These are phyloP conservation scores for Anoplophora glabripennis DNA, from an alignment of 1,140 invertebrate genomes.

Conservation along the genomic window DNA sequence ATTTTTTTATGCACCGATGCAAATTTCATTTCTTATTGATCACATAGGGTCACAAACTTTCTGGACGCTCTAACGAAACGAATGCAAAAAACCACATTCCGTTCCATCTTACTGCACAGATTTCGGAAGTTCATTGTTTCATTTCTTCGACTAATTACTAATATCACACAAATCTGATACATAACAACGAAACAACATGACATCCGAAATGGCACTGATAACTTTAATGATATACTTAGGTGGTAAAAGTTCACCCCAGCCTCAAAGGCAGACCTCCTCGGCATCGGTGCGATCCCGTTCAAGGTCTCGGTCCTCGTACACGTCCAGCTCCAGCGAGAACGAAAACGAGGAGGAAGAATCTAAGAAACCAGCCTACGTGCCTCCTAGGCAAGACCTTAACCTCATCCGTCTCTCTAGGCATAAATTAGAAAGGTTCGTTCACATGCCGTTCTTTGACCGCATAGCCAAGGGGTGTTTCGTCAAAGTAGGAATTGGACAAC, in stretches of 20 bases:
- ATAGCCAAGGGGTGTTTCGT: conserved; percentile 93
- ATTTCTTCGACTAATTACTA: too few species aligned
- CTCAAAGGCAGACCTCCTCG: conserved; percentile 29
- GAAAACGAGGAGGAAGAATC: conserved; percentile 48
- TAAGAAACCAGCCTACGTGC: conserved; percentile 40
- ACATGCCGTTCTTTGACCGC: conserved; percentile 91
- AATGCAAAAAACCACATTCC: too few species aligned
- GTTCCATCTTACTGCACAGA: too few species aligned
- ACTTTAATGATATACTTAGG: too few species aligned
- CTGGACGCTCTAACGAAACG: too few species aligned
- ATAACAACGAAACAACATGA: too few species aligned
- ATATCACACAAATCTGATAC: too few species aligned
- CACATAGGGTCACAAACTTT: too few species aligned
- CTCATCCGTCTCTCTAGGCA: conserved; percentile 85
- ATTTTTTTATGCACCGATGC: too few species aligned
- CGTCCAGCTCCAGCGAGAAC: conserved; percentile 52
- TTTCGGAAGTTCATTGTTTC: too few species aligned
- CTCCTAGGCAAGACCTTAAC: conserved; percentile 77
- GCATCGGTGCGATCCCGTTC: conserved; percentile 34
- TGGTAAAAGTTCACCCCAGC: conserved; percentile 15
- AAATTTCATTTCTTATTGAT: too few species aligned
- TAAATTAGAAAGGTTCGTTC: conserved; percentile 86
- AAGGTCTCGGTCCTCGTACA: conserved; percentile 38
- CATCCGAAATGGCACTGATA: too few species aligned
- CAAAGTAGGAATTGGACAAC: conserved; percentile 91